These are phyloP conservation scores for Eubasilissa regina DNA, from an alignment of 1,140 invertebrate species.

Conservation along the genomic window DNA sequence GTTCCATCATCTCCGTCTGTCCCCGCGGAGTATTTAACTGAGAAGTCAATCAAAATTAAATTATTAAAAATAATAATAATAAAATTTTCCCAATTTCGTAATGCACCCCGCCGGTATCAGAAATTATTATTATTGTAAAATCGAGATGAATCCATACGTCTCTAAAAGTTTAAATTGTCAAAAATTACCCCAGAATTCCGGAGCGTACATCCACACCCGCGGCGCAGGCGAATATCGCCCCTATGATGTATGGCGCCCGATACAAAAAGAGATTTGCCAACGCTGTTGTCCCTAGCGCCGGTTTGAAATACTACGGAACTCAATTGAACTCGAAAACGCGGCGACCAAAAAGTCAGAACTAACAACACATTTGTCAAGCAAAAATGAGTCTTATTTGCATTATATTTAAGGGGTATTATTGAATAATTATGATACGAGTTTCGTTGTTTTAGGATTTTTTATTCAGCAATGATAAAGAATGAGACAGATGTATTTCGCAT, in stretches of 20 bases:
- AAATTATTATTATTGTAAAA: constrained; percentile 31
- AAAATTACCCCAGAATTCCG: constrained; percentile 5
- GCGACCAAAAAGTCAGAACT: background rate
- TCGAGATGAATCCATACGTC: constrained; percentile 37
- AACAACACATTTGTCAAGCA: background rate
- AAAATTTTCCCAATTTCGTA: background rate
- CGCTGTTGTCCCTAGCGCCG: background rate
- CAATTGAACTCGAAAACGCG: constrained; percentile 33
- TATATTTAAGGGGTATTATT: background rate
- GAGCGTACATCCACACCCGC: background rate
- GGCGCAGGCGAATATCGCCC: background rate
- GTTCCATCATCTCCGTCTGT: no score
- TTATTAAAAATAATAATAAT: background rate
- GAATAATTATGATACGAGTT: background rate
- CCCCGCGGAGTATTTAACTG: no score
- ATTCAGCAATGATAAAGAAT: background rate
- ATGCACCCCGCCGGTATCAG: constrained; percentile 8
- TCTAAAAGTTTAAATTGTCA: constrained; percentile 31
- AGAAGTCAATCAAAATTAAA: background rate
- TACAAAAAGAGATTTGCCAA: background rate
- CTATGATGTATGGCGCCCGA: background rate
- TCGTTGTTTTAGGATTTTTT: background rate
- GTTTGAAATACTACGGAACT: constrained; percentile 7
- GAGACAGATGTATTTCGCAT: constrained; percentile 35
- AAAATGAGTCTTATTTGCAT: background rate